Conservation (phyloP, 2,888 invertebrate genomes). For the Agrotis segetum region DNA sequence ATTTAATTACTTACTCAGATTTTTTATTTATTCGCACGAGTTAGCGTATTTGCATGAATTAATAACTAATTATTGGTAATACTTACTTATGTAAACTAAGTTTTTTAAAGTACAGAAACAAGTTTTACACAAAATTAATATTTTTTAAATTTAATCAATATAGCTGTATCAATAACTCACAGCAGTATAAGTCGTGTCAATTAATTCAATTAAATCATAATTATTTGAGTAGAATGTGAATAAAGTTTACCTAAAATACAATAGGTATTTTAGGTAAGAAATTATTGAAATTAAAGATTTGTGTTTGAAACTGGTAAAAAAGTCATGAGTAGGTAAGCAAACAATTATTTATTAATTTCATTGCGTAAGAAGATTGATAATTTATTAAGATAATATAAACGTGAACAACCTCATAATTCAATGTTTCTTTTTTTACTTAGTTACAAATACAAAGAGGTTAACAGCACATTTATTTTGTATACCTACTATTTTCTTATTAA, state of each 20-base stretch:
- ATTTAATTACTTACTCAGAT: constrained; percentile 1
- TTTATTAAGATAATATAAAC: not conserved
- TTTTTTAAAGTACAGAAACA: not conserved
- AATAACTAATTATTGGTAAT: not conserved
- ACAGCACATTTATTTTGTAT: too few species aligned
- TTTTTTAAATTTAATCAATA: not conserved
- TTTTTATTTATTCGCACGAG: constrained; percentile 3
- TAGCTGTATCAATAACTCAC: not conserved
- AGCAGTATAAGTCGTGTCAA: not conserved
- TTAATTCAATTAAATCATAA: too few species aligned
- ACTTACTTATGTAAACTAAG: not conserved
- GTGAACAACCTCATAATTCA: not conserved
- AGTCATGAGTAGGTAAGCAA: not conserved
- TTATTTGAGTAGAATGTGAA: not conserved
- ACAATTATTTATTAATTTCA: constrained; percentile 13
- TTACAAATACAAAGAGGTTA: too few species aligned
- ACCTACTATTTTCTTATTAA: too few species aligned
- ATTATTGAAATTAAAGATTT: not conserved
- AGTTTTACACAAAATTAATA: not conserved
- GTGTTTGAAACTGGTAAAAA: not conserved
- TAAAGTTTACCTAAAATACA: not conserved
- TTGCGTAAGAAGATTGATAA: constrained; percentile 4
- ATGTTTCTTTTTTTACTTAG: not conserved
- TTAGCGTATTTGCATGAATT: not conserved
- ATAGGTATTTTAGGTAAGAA: too few species aligned